phyloP scores from a whole-genome alignment of 2,797 vertebrate genomes.

The Liasis olivaceus region DNA sequence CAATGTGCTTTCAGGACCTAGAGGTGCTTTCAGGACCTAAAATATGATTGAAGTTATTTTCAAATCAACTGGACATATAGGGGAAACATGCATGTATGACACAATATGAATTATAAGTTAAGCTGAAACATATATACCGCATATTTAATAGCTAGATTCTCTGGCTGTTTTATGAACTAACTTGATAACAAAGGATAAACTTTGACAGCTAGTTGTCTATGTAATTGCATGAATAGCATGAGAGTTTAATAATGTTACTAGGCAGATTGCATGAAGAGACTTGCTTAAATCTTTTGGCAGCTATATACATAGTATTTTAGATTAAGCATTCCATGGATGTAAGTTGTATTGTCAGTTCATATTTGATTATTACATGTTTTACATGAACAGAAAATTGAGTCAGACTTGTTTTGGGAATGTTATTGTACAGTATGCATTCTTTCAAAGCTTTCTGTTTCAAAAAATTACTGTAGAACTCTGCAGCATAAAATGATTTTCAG shows the following conservation, averaged over 20 bases:
- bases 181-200: neutral
- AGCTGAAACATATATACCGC: neutral
- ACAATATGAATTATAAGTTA: neutral
- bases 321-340: neutral
- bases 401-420: neutral
- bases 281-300: conserved; percentile 5
- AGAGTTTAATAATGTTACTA: conserved; percentile 7
- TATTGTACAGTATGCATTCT: neutral
- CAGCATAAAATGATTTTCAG: neutral
- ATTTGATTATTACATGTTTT: neutral
- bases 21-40: neutral
- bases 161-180: conserved; percentile 3
- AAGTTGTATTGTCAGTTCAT: neutral
- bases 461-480: neutral
- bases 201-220: neutral
- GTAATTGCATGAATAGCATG: conserved; percentile 11
- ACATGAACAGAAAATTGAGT: neutral
- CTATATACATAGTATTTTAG: conserved; percentile 1
- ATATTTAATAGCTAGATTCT: neutral
- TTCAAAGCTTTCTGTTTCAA: neutral
- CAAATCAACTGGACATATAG: neutral
- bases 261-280: neutral
- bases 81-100: neutral
- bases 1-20: neutral
- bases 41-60: neutral